Base-by-base conservation (phyloP, 2,888 invertebrate species). In the Podotricha telesiphe region DNA sequence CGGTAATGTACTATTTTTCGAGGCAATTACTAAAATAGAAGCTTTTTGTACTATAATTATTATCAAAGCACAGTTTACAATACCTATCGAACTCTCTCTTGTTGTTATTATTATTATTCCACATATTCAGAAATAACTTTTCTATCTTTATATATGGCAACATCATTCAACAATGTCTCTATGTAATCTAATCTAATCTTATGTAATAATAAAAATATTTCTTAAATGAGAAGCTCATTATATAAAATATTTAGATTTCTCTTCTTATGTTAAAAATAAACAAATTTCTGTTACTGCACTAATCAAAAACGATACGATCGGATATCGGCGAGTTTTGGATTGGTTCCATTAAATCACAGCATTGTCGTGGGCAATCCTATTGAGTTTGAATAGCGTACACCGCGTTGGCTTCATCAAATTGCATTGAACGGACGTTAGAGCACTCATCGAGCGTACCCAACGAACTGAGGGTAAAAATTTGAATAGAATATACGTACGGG, bases 341-440 rank as follows among this genome's bases (percentile, higher is more conserved):
- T 80, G 83, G 86, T 85, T 83, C 87, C 86, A 89, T 90, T 89
- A 91, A 89, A 86, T 85, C 86, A 84, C 75, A 75, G 86, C 80
- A 90, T 88, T 91, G 89, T 90, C 86, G 86, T 85, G 85, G 85
- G 80, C 87, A 84, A 86, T 89, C 83, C 86, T 79, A 87, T 88
- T 88, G 86, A 86, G 81, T 78, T 79, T 86, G 88, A 91, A 91
- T 87, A 78, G 87, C 81, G 81, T 79, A 82, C 86, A 86, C 81
- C 82, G 83, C 81, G 80, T 80, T 85, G 83, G 91, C 88, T 89
- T 89, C 90, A 90, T 90, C 90, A 89, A 93, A 92, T 92, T 90
- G 91, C 89, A 89, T 79, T 89, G 87, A 91, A 88, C 86, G 88
- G 86, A 83, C 87, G 88, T 85, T 87, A 87, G 89, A 88, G 88